Conservation (phyloP, 2,888 invertebrate species). For the Cyaniris semiargus region DNA sequence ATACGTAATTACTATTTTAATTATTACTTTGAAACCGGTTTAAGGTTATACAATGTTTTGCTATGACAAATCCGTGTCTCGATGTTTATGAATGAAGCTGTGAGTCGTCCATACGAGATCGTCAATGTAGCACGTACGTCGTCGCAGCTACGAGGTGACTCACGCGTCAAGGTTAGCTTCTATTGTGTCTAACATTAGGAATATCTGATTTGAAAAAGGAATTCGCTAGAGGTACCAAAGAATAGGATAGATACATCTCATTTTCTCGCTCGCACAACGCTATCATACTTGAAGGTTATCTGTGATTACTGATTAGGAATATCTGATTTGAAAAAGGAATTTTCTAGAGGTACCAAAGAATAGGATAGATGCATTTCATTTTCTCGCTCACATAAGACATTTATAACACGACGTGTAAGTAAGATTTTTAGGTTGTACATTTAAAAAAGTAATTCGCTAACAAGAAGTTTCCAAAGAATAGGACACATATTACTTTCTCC, state of each 20-base stretch:
- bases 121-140: not conserved
- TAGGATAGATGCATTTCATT: not conserved
- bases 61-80: slow-evolving; percentile 7
- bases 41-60: not conserved
- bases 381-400: too few species aligned
- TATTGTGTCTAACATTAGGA: slow-evolving; percentile 2
- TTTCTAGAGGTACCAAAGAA: not conserved
- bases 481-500: not conserved
- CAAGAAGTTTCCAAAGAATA: not conserved
- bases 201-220: not conserved
- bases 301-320: not conserved
- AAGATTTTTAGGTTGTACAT: too few species aligned
- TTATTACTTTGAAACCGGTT: not conserved
- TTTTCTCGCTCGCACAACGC: not conserved
- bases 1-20: not conserved
- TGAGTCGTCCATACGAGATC: not conserved
- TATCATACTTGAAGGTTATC: not conserved
- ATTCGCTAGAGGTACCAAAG: not conserved
- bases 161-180: not conserved
- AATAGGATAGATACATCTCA: not conserved
- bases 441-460: not conserved
- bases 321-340: not conserved
- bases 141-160: not conserved
- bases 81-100: slow-evolving; percentile 6
- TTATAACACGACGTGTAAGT: too few species aligned